Base-by-base conservation (phyloP, 2,113 vertebrate genomes). In the Trogon melanurus region DNA sequence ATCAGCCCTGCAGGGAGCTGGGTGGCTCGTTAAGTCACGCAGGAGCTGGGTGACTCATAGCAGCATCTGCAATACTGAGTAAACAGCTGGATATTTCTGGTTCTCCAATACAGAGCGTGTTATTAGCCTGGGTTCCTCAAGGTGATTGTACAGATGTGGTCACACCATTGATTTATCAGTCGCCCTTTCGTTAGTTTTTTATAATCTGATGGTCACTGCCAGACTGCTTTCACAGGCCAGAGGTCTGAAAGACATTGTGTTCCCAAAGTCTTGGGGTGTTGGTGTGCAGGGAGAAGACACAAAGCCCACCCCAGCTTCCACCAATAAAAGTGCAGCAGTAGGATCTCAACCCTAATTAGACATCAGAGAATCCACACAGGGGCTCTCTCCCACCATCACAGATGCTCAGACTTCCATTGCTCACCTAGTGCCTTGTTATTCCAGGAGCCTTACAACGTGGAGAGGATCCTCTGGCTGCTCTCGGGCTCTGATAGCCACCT, bases 371-470 rank as follows among this genome's bases (percentile, higher is more conserved):
- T n/a, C 86, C 69, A 60, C 60, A 56, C 30, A 16, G 53, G 26
- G 71, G 19, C 47, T 88, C 48, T 66, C 3, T 5, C 5, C 20
- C 5, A 9, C 1, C 1, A 9, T 41, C 38, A 72, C 3, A 34
- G 18, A 32, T 0, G 0, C 57, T 71, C 6, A 1, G 9, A 27
- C 67, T 95, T 79, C 61, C 1, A 0, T 16, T 51, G 26, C 82
- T 95, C 34, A 92, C 34, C 48, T 75, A 2, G 60, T 79, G 53
- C 34, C 26, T 84, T 90, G 14, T 61, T 88, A 14, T 48, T 23
- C 7, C 67, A 99, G 99, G 98, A 99, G 47, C 99, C 99, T 6
- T 99, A 99, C 96, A 99, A 99, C 66, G 94, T 99, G 98, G 99
- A 99, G 97, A 98, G 99, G 73, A 96, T 99, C 78, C 98, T 99